These are phyloP conservation scores for Pluvianellus socialis DNA, from an alignment of 2,113 vertebrate species.

Conservation along the genomic window DNA sequence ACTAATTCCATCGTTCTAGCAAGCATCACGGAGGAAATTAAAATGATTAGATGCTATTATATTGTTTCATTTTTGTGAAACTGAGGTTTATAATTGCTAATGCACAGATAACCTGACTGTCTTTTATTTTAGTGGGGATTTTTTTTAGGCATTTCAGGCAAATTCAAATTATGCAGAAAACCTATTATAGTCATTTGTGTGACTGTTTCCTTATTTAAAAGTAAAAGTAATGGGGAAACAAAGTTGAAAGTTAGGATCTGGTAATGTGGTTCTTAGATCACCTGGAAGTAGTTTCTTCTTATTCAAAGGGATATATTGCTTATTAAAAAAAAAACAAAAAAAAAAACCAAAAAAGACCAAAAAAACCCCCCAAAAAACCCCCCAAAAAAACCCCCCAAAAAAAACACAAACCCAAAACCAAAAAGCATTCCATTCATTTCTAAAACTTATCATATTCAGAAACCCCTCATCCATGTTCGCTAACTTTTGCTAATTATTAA, in stretches of 20 bases:
- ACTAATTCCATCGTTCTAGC: background rate
- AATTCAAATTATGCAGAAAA: background rate
- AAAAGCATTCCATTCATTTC: background rate
- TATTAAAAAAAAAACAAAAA: background rate
- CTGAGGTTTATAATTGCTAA: background rate
- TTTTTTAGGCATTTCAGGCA: background rate
- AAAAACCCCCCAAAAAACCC: no score
- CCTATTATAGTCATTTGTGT: background rate
- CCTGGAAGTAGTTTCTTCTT: background rate
- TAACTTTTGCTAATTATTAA: background rate
- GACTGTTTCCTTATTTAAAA: background rate
- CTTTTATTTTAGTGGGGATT: background rate
- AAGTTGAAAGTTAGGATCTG: background rate
- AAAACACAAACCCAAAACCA: no score
- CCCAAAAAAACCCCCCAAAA: no score
- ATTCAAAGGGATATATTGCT: background rate
- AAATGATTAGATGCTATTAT: background rate
- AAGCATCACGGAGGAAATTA: background rate
- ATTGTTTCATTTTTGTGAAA: background rate
- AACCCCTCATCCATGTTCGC: rapidly evolving
- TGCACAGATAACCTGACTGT: background rate
- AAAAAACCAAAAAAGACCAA: no score
- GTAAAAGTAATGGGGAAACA: background rate
- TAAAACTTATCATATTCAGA: background rate
- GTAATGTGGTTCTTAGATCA: background rate